Evolutionary conservation across 2,797 vertebrate species (phyloP).

Genomic region (Vipera ursinii): DNA sequence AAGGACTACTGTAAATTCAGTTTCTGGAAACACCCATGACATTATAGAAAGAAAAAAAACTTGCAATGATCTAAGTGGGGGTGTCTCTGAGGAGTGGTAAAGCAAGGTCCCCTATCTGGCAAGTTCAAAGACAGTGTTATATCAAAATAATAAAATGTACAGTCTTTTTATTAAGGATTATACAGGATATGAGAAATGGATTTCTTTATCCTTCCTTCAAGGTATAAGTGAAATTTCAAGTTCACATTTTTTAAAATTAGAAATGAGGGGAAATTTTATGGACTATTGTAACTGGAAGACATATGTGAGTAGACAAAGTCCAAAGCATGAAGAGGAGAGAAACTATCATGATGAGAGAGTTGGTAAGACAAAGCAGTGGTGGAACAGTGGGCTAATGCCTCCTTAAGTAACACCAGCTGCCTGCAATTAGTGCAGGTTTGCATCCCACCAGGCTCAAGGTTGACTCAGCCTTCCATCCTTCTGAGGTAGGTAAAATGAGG

Average conservation of each 20-base stretch:
- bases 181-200: background rate
- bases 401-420: too few species aligned
- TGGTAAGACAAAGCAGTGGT: background rate
- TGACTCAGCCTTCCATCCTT: too few species aligned
- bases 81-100: background rate
- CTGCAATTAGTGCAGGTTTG: too few species aligned
- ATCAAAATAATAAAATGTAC: background rate
- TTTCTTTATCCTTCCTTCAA: background rate
- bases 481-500: too few species aligned
- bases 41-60: background rate
- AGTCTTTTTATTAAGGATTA: background rate
- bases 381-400: too few species aligned
- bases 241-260: background rate
- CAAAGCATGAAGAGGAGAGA: background rate
- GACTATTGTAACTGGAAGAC: background rate
- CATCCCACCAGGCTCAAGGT: too few species aligned
- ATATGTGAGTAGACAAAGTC: background rate
- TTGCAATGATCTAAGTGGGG: background rate
- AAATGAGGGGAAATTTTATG: background rate
- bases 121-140: background rate
- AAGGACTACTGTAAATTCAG: background rate
- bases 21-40: background rate
- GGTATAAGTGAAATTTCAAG: background rate
- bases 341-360: background rate
- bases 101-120: background rate